Evolutionary conservation across 2,113 vertebrate genomes (phyloP), one percentile per base, ranked within the genome.

Genomic region (Clarias macrocephalus): DNA sequence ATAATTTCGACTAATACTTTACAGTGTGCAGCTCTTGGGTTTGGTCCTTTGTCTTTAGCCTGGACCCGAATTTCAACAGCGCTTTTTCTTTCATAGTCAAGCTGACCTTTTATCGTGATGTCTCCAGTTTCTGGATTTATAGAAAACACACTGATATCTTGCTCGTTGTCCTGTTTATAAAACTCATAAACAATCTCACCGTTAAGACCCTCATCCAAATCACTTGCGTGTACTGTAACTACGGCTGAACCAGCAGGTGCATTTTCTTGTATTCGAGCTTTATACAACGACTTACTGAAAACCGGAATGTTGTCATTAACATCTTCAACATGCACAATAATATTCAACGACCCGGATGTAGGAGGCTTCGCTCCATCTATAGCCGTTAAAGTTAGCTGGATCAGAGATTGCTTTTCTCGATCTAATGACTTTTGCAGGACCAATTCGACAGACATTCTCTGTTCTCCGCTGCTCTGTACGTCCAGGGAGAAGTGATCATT

Each of bases 1-100:
- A 93, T 88, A 0, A 98, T 91, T n/a, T 97, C 96, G 68, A 99
- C 84, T 66, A 97, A 76, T 6, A 98, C 77, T 80, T 97, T 97
- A 54, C 94, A 91, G 23, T 90, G 89, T 21, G 79, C 83, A 0
- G 84, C 82, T 9, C 91, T 79, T 1, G 94, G 93, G 0, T 85
- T 60, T 0, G 19, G 30, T 0, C 95, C 96, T 86, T 92, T 94
- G 77, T 97, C 95, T 5, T 60, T 92, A 0, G 95, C 96, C 28
- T 94, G 92, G 2, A 95, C 89, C 11, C 93, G 93, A 57, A 96
- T 94, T 90, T 96, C 95, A 89, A 95, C 94, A 10, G 92, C 93
- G 84, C 85, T 87, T 11, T 73, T 91, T 79, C 92, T 88, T 85
- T 97, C 96, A 85, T 93, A 95, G 89, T 96, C 96, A 68, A 96